These are phyloP conservation scores for Monarcha castaneiventris DNA, from an alignment of 2,113 vertebrate genomes.

Conservation along the genomic window DNA sequence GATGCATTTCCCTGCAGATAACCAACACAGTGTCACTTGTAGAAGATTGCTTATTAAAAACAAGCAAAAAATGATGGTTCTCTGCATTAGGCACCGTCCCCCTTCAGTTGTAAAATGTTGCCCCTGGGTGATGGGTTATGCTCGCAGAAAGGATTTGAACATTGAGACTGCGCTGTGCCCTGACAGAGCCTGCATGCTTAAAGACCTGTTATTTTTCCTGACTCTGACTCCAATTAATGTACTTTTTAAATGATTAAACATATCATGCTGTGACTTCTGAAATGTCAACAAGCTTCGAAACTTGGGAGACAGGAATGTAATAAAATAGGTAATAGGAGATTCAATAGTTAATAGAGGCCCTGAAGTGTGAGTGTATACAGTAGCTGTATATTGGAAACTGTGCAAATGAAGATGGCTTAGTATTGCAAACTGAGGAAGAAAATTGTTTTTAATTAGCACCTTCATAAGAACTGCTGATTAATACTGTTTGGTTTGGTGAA, in stretches of 20 bases:
- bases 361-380: constrained; percentile 81
- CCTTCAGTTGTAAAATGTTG: not conserved
- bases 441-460: constrained; percentile 94
- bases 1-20: not conserved
- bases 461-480: constrained; percentile 92
- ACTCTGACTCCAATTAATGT: constrained; percentile 73
- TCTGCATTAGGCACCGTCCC: not conserved
- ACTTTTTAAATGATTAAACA: constrained; percentile 79
- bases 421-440: constrained; percentile 88
- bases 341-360: constrained; percentile 79
- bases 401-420: constrained; percentile 86
- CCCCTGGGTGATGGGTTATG: constrained; percentile 9
- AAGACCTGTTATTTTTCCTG: constrained; percentile 48
- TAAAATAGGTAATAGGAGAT: constrained; percentile 81
- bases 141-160: not conserved
- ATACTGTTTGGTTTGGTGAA: constrained; percentile 89
- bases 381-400: constrained; percentile 80
- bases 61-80: not conserved
- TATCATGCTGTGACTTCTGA: constrained; percentile 77
- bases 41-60: not conserved
- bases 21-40: not conserved
- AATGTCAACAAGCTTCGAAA: constrained; percentile 81
- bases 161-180: not conserved
- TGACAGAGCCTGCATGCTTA: constrained; percentile 25
- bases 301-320: constrained; percentile 74